Conservation (phyloP, 2,888 invertebrate genomes). For the Lepidocyrtoides sp. region DNA sequence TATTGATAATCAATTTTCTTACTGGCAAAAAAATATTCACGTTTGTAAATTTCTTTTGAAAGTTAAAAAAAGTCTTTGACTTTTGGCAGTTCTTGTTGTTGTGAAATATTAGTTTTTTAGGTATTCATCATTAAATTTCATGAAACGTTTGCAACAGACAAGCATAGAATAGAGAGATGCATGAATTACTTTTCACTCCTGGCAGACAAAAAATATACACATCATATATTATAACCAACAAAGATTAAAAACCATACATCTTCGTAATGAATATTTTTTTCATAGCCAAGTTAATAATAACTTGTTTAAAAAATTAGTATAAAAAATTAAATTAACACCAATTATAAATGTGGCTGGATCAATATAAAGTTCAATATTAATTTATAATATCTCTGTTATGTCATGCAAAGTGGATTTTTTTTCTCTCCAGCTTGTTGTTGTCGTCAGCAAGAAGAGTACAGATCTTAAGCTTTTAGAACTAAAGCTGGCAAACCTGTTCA, state of each 20-base stretch:
- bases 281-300: neutral
- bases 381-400: neutral
- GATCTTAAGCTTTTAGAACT: neutral
- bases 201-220: too few relatives aligned
- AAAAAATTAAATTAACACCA: slow-evolving; percentile 15
- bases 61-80: slow-evolving; percentile 19
- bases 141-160: slow-evolving; percentile 9
- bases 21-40: neutral
- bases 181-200: neutral
- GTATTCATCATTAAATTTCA: slow-evolving; percentile 13
- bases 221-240: too few relatives aligned
- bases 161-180: neutral
- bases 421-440: neutral
- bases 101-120: neutral
- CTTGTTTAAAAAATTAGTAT: neutral
- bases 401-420: neutral
- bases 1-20: neutral
- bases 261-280: too few relatives aligned
- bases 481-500: slow-evolving; percentile 1
- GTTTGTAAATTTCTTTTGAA: neutral
- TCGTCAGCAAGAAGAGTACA: neutral
- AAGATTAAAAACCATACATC: too few relatives aligned
- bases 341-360: neutral
- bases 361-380: neutral
- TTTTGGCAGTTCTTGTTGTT: neutral